A percentile compares a stretch with the other conserved stretches of the same genome.
Evolutionary conservation across 1,140 invertebrate species (phyloP).

Genomic region (Cotesia chilonis): DNA sequence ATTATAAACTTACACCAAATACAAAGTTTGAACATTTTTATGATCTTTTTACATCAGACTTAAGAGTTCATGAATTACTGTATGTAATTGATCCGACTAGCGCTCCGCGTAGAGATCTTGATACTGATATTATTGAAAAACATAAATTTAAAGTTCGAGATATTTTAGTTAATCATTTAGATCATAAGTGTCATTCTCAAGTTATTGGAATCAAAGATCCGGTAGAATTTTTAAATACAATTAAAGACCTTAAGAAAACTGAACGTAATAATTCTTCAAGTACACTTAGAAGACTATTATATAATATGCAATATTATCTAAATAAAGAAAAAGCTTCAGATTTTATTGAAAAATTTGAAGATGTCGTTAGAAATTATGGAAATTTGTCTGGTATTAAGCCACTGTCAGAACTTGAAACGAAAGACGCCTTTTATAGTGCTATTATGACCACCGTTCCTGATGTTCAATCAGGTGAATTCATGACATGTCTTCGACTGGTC

Average conservation of each 20-base stretch:
- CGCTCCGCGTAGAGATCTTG: constrained; percentile 13
- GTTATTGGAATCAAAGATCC: constrained; percentile 32
- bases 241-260: constrained; percentile 33
- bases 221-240: constrained; percentile 30
- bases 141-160: constrained; percentile 39
- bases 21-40: constrained; percentile 40
- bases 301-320: constrained; percentile 28
- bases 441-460: constrained; percentile 34
- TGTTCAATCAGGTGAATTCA: constrained; percentile 34
- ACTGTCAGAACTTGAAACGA: constrained; percentile 39
- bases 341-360: constrained; percentile 1
- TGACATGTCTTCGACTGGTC: constrained; percentile 34
- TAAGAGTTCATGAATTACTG: constrained; percentile 32
- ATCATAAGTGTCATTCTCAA: constrained; percentile 35
- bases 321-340: constrained; percentile 21
- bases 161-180: constrained; percentile 33
- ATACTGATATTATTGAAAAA: constrained; percentile 30
- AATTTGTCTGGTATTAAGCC: neutral
- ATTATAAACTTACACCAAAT: constrained; percentile 33
- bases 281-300: constrained; percentile 28
- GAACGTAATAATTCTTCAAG: constrained; percentile 31
- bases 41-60: constrained; percentile 36
- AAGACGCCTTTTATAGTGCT: constrained; percentile 43
- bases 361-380: neutral
- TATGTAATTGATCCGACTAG: constrained; percentile 23